Evolutionary conservation across 2,113 vertebrate species (phyloP), one percentile per base, ranked within the genome.

Genomic region (Caranx ignobilis): DNA sequence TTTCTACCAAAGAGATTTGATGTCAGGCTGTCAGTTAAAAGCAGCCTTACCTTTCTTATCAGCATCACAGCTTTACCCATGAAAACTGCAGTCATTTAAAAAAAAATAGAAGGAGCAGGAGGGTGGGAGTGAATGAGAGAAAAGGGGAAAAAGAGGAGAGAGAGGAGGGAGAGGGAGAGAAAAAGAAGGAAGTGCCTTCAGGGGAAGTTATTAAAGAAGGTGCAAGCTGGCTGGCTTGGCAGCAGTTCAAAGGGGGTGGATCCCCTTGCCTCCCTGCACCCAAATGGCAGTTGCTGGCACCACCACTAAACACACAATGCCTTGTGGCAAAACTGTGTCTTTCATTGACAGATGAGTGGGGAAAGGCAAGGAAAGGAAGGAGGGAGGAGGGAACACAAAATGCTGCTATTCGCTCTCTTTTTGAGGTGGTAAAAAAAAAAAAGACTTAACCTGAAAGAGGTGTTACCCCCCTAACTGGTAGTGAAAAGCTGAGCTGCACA

Each of bases 221-320:
- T 91, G 89, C 89, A 93, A 91, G 90, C 93, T 94, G 89, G 90
- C 90, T 88, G 91, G 88, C 86, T 92, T 95, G 94, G 94, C 94
- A 92, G 93, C 87, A 91, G 93, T 94, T 95, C 94, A 95, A 94
- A 93, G 88, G 88, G 86, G 95, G 94, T 84, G 93, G 93, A 88
- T 93, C 91, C 91, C 86, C 79, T 77, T 91, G 92, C 91, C 92
- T 93, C 89, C 80, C 85, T 90, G 89, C 89, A 89, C 92, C 91
- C 91, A 92, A 94, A 92, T 91, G 93, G 93, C 94, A 93, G 94
- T 94, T 93, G 91, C 91, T 95, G 95, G 94, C 94, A 95, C 87
- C 83, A 89, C 89, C 83, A 89, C 92, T 94, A 94, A 95, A 95
- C 93, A 95, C 90, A 95, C 93, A 95, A 95, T 93, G 94, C 93